These are phyloP conservation scores for Microcebus ravelobensis DNA, from an alignment of 2,113 vertebrate genomes.

Conservation along the genomic window DNA sequence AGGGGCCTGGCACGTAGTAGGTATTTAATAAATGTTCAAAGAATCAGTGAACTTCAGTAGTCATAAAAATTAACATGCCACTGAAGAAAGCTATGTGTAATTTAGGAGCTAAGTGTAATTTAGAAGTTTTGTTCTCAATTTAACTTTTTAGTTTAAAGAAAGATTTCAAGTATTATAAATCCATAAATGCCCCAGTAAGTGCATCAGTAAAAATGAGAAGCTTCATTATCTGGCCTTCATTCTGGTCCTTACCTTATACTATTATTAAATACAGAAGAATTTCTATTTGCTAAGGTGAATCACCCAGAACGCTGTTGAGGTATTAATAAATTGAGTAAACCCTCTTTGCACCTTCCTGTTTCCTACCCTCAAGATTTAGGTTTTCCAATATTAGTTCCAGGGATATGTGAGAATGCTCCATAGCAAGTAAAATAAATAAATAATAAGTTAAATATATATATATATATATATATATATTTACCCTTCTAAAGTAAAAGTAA, in stretches of 20 bases:
- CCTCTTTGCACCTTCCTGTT: neutral
- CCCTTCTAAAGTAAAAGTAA: neutral
- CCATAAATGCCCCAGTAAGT: neutral
- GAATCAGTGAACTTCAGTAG: neutral
- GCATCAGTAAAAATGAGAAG: neutral
- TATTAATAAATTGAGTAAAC: neutral
- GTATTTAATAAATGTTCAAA: neutral
- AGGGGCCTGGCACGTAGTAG: neutral
- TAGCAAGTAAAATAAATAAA: neutral
- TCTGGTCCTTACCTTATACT: neutral
- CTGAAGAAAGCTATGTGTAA: neutral
- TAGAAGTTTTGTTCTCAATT: neutral
- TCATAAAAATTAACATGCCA: neutral
- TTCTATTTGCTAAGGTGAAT: neutral
- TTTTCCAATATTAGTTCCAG: neutral
- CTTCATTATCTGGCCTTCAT: neutral
- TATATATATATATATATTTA: neutral
- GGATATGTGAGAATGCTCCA: neutral
- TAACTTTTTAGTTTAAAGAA: slow-evolving; percentile 14
- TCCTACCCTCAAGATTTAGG: neutral
- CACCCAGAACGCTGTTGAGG: neutral
- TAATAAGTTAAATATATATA: neutral
- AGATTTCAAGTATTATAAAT: neutral
- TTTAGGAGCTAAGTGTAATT: neutral
- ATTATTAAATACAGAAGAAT: neutral